These are phyloP conservation scores for Molanna angustata DNA, from an alignment of 2,888 invertebrate genomes.

Conservation along the genomic window DNA sequence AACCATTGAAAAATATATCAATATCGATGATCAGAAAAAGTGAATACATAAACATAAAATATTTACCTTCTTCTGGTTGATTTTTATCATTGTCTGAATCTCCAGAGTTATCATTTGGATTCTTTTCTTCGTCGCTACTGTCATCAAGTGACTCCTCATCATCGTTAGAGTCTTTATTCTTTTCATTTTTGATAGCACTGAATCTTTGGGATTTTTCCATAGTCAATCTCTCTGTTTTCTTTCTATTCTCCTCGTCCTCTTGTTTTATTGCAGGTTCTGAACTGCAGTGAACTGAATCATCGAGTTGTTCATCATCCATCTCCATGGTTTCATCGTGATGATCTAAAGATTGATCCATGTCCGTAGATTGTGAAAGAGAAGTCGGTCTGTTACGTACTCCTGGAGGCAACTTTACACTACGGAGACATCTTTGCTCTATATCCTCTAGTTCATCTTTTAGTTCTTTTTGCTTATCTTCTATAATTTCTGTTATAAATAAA, in stretches of 20 bases:
- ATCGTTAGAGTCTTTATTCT: slow-evolving; percentile 4
- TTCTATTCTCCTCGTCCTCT: slow-evolving; percentile 7
- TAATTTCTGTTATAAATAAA: slow-evolving; percentile 54
- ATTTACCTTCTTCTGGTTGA: slow-evolving; percentile 10
- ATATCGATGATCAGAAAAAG: too few species aligned
- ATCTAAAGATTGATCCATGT: neutral
- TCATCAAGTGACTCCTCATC: slow-evolving; percentile 9
- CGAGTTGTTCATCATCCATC: slow-evolving; percentile 3
- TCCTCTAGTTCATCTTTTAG: slow-evolving; percentile 63
- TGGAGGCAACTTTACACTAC: slow-evolving; percentile 34
- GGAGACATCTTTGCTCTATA: slow-evolving; percentile 57
- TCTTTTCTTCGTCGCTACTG: neutral
- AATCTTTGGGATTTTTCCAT: neutral
- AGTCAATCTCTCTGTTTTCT: slow-evolving; percentile 3
- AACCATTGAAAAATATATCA: too few species aligned
- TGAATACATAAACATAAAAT: too few species aligned
- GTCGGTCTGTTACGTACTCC: slow-evolving; percentile 19
- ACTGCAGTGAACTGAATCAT: slow-evolving; percentile 3
- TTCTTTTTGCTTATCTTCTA: slow-evolving; percentile 61
- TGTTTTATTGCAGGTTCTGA: slow-evolving; percentile 8
- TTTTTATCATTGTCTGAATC: too few species aligned
- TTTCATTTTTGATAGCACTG: neutral
- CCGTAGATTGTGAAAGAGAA: slow-evolving; percentile 10
- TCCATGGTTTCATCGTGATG: slow-evolving; percentile 3
- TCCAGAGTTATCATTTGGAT: too few species aligned